Base-by-base conservation (phyloP, 2,888 invertebrate genomes). In the Cephus rjabovi region DNA sequence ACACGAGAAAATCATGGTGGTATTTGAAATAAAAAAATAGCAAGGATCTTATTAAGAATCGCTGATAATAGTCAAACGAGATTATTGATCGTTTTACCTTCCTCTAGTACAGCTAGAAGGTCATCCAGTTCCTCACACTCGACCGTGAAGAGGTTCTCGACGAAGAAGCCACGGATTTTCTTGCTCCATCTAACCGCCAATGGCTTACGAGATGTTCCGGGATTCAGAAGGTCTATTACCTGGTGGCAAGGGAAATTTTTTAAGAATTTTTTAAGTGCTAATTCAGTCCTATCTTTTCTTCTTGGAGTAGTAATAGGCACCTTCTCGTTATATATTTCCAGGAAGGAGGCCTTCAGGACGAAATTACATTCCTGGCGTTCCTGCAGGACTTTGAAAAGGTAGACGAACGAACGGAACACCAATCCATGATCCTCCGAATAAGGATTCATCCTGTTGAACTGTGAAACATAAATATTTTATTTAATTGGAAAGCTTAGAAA, bases 301-400 rank as follows among this genome's bases (percentile, higher is more conserved):
- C 91, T 56, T 56, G 23, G 23, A 23, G 1, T 56, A 56, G 23
- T 56, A 56, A 56, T 56, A 56, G 23, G 91, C 91, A 98, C 98
- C 95, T 98, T 98, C 93, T 98, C 98, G 91, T 98, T 98, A 92
- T 98, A 98, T 83, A 98, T 98, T 93, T 98, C 98, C 87, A 98
- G 93, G 92, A 98, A 98, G 80, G 98, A 98, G 11, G 98, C 98
- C 90, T 97, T 97, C 76, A 98, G 93, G 78, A 97, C 94, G 90
- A 96, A 98, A 90, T 97, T 95, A 82, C 95, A 94, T 81, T 96
- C 96, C 12, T 96, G 95, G 80, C 95, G 93, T 86, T 96, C 95
- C 87, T 95, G 95, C 82, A 98, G 94, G 86, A 96, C 93, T 87
- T 96, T 94, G 93, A 97, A 98, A 86, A 98, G 94, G 92, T 98